phyloP scores from a whole-genome alignment of 2,113 vertebrate species.

The Rhagologus leucostigma region DNA sequence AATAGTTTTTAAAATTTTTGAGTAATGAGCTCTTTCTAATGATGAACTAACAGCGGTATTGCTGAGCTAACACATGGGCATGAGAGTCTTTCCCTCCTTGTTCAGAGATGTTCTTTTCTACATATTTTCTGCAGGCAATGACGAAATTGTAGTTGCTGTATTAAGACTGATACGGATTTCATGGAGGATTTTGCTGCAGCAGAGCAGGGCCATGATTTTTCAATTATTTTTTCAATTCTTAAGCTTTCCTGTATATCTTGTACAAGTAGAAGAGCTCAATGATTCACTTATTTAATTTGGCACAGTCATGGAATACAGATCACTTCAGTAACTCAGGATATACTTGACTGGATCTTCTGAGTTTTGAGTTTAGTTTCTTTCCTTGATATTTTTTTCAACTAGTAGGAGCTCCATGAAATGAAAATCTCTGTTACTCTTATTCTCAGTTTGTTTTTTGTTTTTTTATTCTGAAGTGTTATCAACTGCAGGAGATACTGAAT shows the following conservation, averaged over 20 bases:
- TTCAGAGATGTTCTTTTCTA: not conserved
- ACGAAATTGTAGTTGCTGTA: not conserved
- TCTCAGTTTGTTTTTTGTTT: not conserved
- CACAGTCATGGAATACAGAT: not conserved
- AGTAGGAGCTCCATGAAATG: not conserved
- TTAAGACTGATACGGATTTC: not conserved
- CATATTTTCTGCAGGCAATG: not conserved
- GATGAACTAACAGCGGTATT: not conserved
- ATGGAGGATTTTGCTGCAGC: not conserved
- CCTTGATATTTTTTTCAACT: not conserved
- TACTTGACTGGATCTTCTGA: not conserved
- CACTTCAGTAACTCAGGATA: not conserved
- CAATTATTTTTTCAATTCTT: not conserved
- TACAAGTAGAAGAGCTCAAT: not conserved
- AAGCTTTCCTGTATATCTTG: not conserved
- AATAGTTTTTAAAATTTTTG: not conserved
- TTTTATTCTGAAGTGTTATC: not conserved
- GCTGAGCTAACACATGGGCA: not conserved
- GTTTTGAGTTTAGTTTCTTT: not conserved
- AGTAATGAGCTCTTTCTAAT: not conserved
- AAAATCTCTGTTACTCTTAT: not conserved
- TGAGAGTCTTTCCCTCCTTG: not conserved
- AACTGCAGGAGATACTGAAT: not conserved
- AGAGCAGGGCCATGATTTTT: not conserved
- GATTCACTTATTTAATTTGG: not conserved